phyloP scores from a whole-genome alignment of 2,113 vertebrate genomes.

The Paratilapia polleni region DNA sequence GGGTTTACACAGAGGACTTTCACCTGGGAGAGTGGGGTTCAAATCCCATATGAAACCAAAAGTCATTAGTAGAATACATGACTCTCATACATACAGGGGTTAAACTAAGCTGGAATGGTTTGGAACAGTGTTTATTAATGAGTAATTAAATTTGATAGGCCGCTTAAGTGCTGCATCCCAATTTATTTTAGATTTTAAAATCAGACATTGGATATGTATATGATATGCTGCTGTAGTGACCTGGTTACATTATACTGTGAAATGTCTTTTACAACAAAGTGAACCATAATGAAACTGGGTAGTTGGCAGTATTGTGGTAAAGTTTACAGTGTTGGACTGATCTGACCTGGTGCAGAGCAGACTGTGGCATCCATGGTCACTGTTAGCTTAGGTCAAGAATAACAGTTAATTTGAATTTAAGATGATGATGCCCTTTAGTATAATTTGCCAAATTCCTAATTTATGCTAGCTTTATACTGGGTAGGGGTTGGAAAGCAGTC shows the following conservation, averaged over 20 bases:
- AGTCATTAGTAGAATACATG: background rate
- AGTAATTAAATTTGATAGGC: background rate
- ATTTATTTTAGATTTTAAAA: background rate
- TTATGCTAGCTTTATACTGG: background rate
- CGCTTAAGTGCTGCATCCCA: background rate
- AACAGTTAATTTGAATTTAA: background rate
- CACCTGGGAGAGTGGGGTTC: background rate
- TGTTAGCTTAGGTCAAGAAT: background rate
- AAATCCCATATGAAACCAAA: background rate
- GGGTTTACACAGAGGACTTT: too few relatives aligned
- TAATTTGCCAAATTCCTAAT: background rate
- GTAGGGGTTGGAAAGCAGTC: too few relatives aligned
- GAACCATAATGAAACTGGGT: background rate
- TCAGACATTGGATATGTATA: background rate
- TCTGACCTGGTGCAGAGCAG: background rate
- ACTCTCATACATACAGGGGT: background rate
- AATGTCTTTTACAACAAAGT: background rate
- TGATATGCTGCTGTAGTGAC: background rate
- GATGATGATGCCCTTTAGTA: background rate
- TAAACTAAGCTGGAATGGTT: background rate
- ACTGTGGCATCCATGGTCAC: background rate
- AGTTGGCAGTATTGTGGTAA: background rate
- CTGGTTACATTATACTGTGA: background rate
- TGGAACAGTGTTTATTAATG: background rate
- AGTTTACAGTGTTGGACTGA: background rate